Evolutionary conservation across 2,113 vertebrate genomes (phyloP), one percentile per base, ranked within the genome.

Genomic region (Tachycineta bicolor): DNA sequence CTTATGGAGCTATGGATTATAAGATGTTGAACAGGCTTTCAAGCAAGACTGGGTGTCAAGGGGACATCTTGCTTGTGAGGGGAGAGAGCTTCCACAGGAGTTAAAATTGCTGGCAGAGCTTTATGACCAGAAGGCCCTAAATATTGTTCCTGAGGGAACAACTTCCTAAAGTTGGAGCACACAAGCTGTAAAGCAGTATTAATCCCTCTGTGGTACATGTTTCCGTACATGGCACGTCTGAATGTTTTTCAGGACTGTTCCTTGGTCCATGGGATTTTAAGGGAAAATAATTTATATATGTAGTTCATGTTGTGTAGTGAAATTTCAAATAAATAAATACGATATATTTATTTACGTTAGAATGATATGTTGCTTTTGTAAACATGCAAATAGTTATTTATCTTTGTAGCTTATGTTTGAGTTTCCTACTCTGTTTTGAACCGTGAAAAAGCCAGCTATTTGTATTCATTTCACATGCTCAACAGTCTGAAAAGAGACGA

Each of bases 381-480:
- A 69, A 68, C 56, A 60, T 49, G 18, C 7, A 68, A 58, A 79
- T 41, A 67, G 31, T 15, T 43, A 44, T 64, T 88, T 71, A 49
- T 82, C 9, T 60, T 73, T 86, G 67, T 19, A 70, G 31, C 15
- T 21, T 88, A 39, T 53, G 26, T 90, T 80, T 93, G 68, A 46
- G 14, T 55, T 80, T 65, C 50, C 26, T 71, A 1, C 75, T 92
- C 67, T 65, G n/a, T 88, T 94, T 62, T 69, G 64, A 73, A 55
- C 21, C 2, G 6, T 74, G 44, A 75, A 83, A 90, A 87, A 80
- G 41, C 8, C 28, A 37, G 58, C 31, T 80, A 90, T 92, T 80
- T 77, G 21, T 87, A 90, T 94, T 95, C 34, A 24, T 88, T 88
- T 83, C 34, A 9, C 26, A 43, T 31, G n/a, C 55, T 83, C 68